Conservation (phyloP, 1,140 invertebrate genomes). For the Belonocnema kinseyi region DNA sequence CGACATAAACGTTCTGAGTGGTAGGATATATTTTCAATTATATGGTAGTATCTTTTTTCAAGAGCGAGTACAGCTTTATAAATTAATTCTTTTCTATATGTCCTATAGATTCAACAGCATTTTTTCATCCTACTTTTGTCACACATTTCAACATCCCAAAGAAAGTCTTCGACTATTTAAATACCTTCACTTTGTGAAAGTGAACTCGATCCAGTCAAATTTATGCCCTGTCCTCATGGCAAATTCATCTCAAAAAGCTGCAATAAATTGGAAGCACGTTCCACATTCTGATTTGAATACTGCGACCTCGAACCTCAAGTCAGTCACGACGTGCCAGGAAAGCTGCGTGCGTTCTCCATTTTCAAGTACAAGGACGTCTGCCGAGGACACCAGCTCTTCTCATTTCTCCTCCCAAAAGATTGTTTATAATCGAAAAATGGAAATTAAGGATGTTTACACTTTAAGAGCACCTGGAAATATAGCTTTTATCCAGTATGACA, state of each 20-base stretch:
- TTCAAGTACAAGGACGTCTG: not conserved
- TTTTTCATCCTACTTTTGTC: conserved; percentile 16
- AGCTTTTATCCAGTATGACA: not conserved
- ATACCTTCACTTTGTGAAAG: not conserved
- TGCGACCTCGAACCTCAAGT: conserved; percentile 13
- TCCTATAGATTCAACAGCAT: not conserved
- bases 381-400: not conserved
- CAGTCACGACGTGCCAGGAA: conserved; percentile 12
- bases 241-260: conserved; percentile 9
- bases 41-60: not conserved
- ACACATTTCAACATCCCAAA: conserved; percentile 43
- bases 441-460: not conserved
- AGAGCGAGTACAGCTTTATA: conserved; percentile 8
- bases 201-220: conserved; percentile 12
- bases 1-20: not conserved
- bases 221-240: not conserved
- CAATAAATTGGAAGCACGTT: conserved; percentile 22
- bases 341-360: not conserved
- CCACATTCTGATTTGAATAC: conserved; percentile 16
- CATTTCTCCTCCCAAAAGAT: not conserved
- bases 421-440: not conserved
- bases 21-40: conserved; percentile 9
- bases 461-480: not conserved
- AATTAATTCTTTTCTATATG: conserved; percentile 25
- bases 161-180: conserved; percentile 1